Conservation (phyloP, 2,797 vertebrate species). For the Poecile montanus region DNA sequence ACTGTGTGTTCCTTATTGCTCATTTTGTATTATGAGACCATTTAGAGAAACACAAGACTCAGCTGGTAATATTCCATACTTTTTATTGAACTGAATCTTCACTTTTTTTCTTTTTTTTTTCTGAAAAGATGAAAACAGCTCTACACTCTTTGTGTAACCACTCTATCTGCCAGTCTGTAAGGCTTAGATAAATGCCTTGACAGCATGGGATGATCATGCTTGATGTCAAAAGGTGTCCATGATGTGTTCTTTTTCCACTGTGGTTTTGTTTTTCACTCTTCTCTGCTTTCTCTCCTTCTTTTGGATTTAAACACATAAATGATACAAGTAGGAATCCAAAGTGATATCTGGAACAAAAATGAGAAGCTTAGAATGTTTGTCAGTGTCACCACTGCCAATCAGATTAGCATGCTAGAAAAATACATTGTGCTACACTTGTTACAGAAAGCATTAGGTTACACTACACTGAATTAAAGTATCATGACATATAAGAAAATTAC, state of each 20-base stretch:
- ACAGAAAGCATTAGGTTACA: background rate
- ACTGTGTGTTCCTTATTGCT: background rate
- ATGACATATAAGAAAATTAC: background rate
- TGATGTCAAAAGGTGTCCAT: background rate
- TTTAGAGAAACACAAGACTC: background rate
- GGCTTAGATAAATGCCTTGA: background rate
- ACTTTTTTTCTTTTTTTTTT: background rate
- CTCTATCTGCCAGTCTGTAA: background rate
- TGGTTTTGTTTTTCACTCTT: conserved; percentile 50
- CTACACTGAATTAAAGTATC: background rate
- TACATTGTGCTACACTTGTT: background rate
- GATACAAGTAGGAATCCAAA: background rate
- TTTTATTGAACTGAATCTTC: conserved; percentile 16
- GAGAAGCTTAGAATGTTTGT: background rate
- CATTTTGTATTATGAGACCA: background rate
- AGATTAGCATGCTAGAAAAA: background rate
- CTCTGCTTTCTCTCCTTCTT: conserved; percentile 35
- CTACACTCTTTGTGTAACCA: background rate
- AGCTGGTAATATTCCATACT: background rate
- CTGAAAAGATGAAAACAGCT: background rate
- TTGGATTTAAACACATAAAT: conserved; percentile 23
- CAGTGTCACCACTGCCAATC: background rate
- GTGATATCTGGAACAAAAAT: conserved; percentile 47
- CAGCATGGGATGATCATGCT: background rate
- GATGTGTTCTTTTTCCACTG: background rate